phyloP scores from a whole-genome alignment of 1,140 invertebrate species.

The Brachionus manjavacas region DNA sequence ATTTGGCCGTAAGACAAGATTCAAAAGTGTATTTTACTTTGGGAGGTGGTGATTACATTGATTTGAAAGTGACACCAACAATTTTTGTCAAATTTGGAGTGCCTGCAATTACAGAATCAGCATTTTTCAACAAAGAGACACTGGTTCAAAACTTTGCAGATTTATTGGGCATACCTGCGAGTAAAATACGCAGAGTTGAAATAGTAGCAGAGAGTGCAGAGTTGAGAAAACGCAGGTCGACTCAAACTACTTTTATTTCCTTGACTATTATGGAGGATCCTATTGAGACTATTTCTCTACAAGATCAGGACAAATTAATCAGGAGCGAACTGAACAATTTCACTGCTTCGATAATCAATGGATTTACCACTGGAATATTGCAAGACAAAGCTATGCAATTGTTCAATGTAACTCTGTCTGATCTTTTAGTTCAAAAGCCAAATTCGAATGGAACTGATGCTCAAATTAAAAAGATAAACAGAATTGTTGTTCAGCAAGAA shows the following conservation, averaged over 20 bases:
- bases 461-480: conserved; percentile 11
- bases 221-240: background rate
- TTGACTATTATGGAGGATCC: conserved; percentile 35
- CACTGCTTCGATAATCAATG: background rate
- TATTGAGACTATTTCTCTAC: background rate
- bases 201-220: background rate
- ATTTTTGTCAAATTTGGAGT: conserved; percentile 36
- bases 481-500: background rate
- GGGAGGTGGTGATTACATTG: conserved; percentile 19
- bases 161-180: background rate
- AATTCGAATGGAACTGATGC: conserved; percentile 22
- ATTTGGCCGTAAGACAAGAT: background rate
- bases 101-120: background rate
- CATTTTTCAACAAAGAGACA: background rate
- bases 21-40: conserved; percentile 28
- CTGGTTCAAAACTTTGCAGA: conserved; percentile 16
- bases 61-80: conserved; percentile 21
- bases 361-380: conserved; percentile 5
- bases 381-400: background rate
- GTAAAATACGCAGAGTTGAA: conserved; percentile 18
- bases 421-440: conserved; percentile 5
- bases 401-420: background rate
- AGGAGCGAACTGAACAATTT: background rate
- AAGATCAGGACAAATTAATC: background rate
- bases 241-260: background rate